Evolutionary conservation across 2,797 vertebrate species (phyloP), one percentile per base, ranked within the genome.

Genomic region (Oophaga sylvatica): DNA sequence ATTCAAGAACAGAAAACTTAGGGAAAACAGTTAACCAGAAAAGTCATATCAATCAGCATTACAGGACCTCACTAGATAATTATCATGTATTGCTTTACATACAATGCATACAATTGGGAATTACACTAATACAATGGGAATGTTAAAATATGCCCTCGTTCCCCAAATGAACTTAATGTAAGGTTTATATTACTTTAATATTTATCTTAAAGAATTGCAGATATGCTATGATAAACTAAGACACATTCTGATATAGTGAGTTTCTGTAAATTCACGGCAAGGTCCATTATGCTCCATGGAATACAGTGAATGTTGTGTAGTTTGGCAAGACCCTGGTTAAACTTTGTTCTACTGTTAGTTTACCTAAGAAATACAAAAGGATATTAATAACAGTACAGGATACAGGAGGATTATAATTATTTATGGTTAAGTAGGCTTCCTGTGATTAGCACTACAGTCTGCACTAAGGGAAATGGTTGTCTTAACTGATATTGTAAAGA

Each of bases 331-430:
- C 45, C 70, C 8, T 76, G 63, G 20, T 76, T 78, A 76, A 29
- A 29, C 22, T 45, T 63, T 60, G 70, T 60, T 75, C 41, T 62
- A 29, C 45, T 67, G 62, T 29, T 16, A 77, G 75, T 78, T 85
- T 78, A 78, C 26, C 26, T 78, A 67, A 65, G 75, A 63, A 31
- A 79, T 67, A 78, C n/a, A 35, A 63, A 45, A 85, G 60, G 68
- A 73, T 83, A 65, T 22, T 31, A 85, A 67, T 65, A 85, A 85
- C 59, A 78, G 77, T 45, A 85, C 45, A 79, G 75, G 84, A 78
- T 67, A 68, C 17, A 53, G 16, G n/a, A 85, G 71, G 60, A 78
- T 85, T 65, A 79, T n/a, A 56, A 85, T 85, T 78, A 78, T 78
- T 78, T 85, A 65, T 79, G 84, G 60, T 56, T 78, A 56, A 79